phyloP scores from a whole-genome alignment of 1,140 invertebrate genomes.

The Pseudomyrmex gracilis region DNA sequence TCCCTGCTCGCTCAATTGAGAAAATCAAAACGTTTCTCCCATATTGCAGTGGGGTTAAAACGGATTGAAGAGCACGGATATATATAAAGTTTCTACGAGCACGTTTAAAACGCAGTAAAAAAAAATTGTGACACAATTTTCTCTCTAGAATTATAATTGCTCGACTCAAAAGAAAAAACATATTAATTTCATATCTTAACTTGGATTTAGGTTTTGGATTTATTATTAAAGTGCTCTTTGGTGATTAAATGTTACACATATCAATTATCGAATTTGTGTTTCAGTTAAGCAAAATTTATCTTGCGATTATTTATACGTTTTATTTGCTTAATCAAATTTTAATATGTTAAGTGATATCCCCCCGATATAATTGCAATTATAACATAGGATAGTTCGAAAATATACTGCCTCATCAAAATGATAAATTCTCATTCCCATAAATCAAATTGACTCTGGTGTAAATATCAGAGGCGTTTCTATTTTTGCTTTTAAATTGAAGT shows the following conservation, averaged over 20 bases:
- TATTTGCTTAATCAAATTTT: not conserved
- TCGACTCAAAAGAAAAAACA: not conserved
- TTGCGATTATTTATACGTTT: not conserved
- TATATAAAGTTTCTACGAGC: not conserved
- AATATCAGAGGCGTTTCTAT: conserved; percentile 27
- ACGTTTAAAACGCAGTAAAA: conserved; percentile 6
- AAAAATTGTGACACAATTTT: not conserved
- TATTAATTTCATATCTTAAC: not conserved
- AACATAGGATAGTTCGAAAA: not conserved
- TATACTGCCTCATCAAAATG: not conserved
- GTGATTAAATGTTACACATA: not conserved
- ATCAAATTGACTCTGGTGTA: conserved; percentile 10
- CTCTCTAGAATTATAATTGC: not conserved
- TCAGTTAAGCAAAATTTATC: not conserved
- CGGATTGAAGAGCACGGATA: not conserved
- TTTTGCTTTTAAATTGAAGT: conserved; percentile 8
- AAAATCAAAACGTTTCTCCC: not conserved
- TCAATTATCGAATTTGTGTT: not conserved
- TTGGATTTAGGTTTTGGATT: not conserved
- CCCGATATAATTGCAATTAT: not conserved
- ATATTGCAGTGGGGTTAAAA: not conserved
- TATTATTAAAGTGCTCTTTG: not conserved
- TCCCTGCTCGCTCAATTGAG: not conserved
- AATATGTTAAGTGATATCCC: not conserved
- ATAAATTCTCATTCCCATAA: not conserved